Evolutionary conservation across 2,797 vertebrate species (phyloP).

Genomic region (Mus minutoides): DNA sequence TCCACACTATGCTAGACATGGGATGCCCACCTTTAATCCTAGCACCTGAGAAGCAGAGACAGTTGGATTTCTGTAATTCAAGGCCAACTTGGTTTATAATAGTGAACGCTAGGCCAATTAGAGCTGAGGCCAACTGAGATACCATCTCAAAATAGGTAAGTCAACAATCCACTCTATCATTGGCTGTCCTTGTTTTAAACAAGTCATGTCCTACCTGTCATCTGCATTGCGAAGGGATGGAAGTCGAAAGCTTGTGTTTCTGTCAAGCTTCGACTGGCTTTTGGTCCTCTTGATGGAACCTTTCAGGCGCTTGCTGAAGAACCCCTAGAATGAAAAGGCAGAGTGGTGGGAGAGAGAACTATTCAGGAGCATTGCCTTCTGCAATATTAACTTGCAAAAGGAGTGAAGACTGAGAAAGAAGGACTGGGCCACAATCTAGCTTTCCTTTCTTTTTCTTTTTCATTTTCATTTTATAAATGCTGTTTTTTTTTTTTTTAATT

Average conservation of each 20-base stretch:
- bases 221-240: constrained; percentile 91
- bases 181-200: background rate
- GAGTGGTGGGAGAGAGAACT: constrained; percentile 70
- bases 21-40: background rate
- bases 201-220: constrained; percentile 90
- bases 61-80: background rate
- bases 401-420: background rate
- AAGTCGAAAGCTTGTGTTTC: constrained; percentile 95
- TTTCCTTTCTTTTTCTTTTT: constrained; percentile 8
- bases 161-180: background rate
- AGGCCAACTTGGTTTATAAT: background rate
- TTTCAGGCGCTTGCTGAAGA: constrained; percentile 98
- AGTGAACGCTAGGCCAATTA: background rate
- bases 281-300: constrained; percentile 98
- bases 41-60: background rate
- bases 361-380: background rate
- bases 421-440: background rate
- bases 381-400: background rate
- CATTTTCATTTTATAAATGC: constrained; percentile 37
- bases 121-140: background rate
- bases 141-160: background rate
- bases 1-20: background rate
- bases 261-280: constrained; percentile 97
- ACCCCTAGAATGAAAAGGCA: constrained; percentile 90
- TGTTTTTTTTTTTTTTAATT: background rate